A percentile compares a stretch with the other conserved stretches of the same genome.
Evolutionary conservation across 2,888 invertebrate species (phyloP).

Genomic region (Glaucopsyche alexis): DNA sequence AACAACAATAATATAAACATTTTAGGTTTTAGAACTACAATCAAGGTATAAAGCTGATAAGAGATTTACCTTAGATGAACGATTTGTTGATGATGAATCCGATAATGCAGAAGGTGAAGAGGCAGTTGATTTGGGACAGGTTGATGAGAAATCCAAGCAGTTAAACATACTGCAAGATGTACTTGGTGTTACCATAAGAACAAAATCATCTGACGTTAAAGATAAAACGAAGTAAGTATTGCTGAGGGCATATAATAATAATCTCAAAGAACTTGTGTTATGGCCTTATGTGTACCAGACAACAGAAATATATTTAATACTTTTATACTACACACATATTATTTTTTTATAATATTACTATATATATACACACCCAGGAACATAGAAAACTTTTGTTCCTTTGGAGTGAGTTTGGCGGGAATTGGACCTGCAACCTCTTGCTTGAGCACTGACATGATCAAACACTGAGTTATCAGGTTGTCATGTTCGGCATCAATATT

Average conservation of each 20-base stretch:
- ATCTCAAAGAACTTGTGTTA: no score
- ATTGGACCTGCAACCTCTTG: no score
- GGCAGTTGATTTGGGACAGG: conserved; percentile 58
- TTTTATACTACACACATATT: no score
- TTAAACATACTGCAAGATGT: conserved; percentile 78
- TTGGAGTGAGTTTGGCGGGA: no score
- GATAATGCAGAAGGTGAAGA: conserved; percentile 53
- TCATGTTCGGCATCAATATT: not conserved
- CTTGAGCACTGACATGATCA: no score
- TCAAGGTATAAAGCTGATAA: conserved; percentile 86
- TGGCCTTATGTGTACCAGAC: no score
- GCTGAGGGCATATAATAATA: not conserved
- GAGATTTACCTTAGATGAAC: conserved; percentile 86
- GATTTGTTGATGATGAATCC: conserved; percentile 82
- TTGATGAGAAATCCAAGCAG: conserved; percentile 76
- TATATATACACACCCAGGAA: no score
- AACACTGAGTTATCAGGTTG: no score
- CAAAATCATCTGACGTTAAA: conserved; percentile 43
- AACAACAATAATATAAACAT: conserved; percentile 4
- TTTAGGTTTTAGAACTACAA: conserved; percentile 85
- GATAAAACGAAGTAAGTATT: conserved; percentile 57
- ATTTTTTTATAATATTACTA: not conserved
- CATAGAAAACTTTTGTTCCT: no score
- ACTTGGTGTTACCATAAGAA: conserved; percentile 70
- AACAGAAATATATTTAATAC: no score